Percentiles rank a stretch among this genome's conserved stretches.
These are phyloP conservation scores for Calliopsis andreniformis DNA, from an alignment of 1,140 invertebrate genomes.

Conservation along the genomic window DNA sequence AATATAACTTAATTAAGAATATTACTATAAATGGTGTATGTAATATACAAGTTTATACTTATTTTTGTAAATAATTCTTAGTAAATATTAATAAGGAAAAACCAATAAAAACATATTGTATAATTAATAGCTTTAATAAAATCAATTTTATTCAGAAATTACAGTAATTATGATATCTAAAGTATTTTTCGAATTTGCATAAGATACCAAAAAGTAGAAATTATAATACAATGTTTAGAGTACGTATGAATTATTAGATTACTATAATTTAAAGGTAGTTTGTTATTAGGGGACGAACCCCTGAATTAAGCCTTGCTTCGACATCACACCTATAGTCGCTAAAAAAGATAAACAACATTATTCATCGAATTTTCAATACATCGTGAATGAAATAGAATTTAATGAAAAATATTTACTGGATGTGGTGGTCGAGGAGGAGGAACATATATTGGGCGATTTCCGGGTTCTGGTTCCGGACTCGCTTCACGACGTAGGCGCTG, in stretches of 20 bases:
- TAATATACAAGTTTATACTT: background rate
- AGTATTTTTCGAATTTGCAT: background rate
- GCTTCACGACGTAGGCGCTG: slow-evolving; percentile 25
- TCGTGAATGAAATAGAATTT: background rate
- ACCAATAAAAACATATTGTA: background rate
- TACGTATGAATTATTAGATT: background rate
- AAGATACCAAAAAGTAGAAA: background rate
- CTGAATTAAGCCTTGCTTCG: background rate
- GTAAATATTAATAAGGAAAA: background rate
- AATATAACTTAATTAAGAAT: background rate
- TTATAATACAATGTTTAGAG: background rate
- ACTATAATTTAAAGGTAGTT: background rate
- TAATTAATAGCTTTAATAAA: background rate
- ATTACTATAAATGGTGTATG: background rate
- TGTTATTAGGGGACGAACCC: background rate
- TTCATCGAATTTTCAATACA: background rate
- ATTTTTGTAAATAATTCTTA: background rate
- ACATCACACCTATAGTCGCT: background rate
- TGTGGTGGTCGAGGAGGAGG: slow-evolving; percentile 1
- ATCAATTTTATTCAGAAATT: background rate
- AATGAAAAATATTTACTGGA: background rate
- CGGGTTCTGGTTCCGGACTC: background rate
- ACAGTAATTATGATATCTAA: background rate
- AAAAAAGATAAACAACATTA: background rate
- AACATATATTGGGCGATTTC: background rate